phyloP scores from a whole-genome alignment of 2,888 invertebrate species.

The Kuschelorhynchus macadamiae region DNA sequence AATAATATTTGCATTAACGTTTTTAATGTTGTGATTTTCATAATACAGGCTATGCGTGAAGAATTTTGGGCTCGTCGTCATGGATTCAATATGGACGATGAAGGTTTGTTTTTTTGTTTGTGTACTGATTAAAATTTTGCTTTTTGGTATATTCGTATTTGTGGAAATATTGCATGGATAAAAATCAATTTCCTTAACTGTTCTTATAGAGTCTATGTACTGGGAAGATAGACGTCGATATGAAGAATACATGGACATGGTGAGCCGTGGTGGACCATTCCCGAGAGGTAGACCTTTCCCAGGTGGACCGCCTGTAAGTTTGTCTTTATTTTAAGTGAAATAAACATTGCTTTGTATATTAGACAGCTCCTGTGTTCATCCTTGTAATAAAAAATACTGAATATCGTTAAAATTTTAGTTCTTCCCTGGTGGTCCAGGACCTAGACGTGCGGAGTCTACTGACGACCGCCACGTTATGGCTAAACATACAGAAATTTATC shows the following conservation, averaged over 20 bases:
- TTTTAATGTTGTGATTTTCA: constrained; percentile 3
- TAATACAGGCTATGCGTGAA: constrained; percentile 73
- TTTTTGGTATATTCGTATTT: no score
- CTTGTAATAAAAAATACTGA: no score
- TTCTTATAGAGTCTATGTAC: constrained; percentile 83
- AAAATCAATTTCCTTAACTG: no score
- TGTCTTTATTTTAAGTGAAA: background rate
- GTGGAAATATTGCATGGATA: no score
- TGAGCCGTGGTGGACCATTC: constrained; percentile 75
- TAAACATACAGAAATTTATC: constrained; percentile 94
- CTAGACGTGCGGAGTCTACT: constrained; percentile 89
- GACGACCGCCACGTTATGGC: constrained; percentile 97
- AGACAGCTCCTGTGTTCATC: no score
- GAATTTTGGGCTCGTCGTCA: constrained; percentile 79
- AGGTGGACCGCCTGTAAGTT: constrained; percentile 68
- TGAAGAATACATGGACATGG: constrained; percentile 83
- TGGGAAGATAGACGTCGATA: constrained; percentile 89
- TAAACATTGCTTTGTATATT: background rate
- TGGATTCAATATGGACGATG: constrained; percentile 74
- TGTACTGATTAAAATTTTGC: no score
- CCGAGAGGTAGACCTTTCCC: constrained; percentile 66
- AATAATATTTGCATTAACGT: constrained; percentile 1
- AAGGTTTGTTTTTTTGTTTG: constrained; percentile 71
- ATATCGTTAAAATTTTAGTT: constrained; percentile 60
- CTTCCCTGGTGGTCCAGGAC: constrained; percentile 69